Evolutionary conservation across 1,140 invertebrate species (phyloP).

Genomic region (Delia radicum): DNA sequence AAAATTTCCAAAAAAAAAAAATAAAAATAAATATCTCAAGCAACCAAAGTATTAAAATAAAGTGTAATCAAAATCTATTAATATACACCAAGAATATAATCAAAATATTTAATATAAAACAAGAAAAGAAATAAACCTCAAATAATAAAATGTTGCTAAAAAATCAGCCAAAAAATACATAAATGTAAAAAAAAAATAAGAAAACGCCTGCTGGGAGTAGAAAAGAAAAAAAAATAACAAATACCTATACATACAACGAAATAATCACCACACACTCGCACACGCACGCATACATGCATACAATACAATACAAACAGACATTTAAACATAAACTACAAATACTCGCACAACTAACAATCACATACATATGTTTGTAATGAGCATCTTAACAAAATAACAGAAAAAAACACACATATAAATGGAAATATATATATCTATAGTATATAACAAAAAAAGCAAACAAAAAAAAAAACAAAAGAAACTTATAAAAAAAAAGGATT

Average conservation of each 20-base stretch:
- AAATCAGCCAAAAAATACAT: slow-evolving; percentile 3
- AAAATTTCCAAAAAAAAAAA: slow-evolving; percentile 20
- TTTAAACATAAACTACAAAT: slow-evolving; percentile 8
- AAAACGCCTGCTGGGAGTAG: slow-evolving; percentile 10
- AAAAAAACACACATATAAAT: neutral
- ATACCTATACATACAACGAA: slow-evolving; percentile 20
- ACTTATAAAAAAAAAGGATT: neutral
- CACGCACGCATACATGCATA: neutral
- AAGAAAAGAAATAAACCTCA: neutral
- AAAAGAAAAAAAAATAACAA: slow-evolving; percentile 24
- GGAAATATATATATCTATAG: no score
- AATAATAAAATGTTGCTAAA: neutral
- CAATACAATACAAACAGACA: neutral
- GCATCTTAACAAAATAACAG: neutral
- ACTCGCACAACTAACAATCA: neutral
- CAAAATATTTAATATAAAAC: neutral
- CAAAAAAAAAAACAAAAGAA: neutral
- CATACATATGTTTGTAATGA: slow-evolving; percentile 1
- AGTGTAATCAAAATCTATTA: neutral
- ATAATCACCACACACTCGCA: slow-evolving; percentile 24
- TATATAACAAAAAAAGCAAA: neutral
- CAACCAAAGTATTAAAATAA: slow-evolving; percentile 13
- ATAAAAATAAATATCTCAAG: neutral
- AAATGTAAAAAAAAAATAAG: slow-evolving; percentile 19
- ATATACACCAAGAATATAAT: neutral